Evolutionary conservation across 2,797 vertebrate species (phyloP).

Genomic region (Xiphophorus birchmanni): DNA sequence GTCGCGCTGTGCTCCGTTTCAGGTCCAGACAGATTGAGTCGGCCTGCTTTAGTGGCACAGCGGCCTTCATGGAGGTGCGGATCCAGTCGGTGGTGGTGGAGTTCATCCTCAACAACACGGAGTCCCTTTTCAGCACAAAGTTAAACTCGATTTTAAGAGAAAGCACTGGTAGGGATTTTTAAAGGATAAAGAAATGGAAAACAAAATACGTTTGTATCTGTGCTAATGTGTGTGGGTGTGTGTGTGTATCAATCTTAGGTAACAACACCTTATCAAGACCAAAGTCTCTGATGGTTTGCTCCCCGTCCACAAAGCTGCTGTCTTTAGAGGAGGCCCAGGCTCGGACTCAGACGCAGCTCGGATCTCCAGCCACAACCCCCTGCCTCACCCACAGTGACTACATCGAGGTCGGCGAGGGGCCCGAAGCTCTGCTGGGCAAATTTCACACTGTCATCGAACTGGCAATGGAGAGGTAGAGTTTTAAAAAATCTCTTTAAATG

Average conservation of each 20-base stretch:
- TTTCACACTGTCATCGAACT: conserved; percentile 97
- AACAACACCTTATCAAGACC: conserved; percentile 90
- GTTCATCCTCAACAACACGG: conserved; percentile 96
- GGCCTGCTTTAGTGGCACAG: conserved; percentile 95
- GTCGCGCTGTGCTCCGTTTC: conserved; percentile 59
- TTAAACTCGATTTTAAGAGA: conserved; percentile 92
- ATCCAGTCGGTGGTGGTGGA: conserved; percentile 99
- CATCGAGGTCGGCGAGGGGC: conserved; percentile 97
- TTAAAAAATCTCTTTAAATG: neutral
- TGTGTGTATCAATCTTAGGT: conserved; percentile 70
- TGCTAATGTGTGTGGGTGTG: neutral
- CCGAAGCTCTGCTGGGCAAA: conserved; percentile 91
- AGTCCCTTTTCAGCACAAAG: conserved; percentile 94
- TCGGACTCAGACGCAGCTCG: conserved; percentile 91
- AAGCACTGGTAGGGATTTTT: conserved; percentile 84
- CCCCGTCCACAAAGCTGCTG: conserved; percentile 94
- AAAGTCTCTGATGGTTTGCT: conserved; percentile 93
- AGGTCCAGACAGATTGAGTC: conserved; percentile 99
- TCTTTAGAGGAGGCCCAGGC: conserved; percentile 97
- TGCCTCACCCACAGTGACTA: conserved; percentile 88
- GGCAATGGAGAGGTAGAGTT: conserved; percentile 88
- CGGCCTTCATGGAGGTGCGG: conserved; percentile 97
- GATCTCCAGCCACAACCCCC: conserved; percentile 86
- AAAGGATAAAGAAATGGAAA: neutral
- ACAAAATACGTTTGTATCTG: neutral